Conservation (phyloP, 2,888 invertebrate genomes). For the Carpatolechia fugitivella region DNA sequence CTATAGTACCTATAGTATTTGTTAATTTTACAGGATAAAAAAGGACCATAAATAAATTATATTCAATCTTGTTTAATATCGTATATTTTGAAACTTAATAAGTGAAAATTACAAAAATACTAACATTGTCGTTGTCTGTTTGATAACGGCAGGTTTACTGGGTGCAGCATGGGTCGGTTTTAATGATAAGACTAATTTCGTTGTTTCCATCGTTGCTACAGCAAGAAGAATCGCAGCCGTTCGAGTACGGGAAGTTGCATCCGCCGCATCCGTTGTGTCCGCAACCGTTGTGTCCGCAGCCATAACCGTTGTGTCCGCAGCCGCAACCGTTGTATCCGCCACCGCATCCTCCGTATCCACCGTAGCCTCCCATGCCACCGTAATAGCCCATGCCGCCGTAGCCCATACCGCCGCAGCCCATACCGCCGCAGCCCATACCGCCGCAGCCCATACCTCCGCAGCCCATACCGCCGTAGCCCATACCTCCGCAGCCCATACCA, state of each 20-base stretch:
- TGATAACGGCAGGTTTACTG: too few relatives aligned
- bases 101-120: too few relatives aligned
- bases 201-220: not conserved
- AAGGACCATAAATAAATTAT: too few relatives aligned
- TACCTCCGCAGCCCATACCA: slow-evolving; percentile 15
- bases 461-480: slow-evolving; percentile 16
- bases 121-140: not conserved
- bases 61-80: too few relatives aligned
- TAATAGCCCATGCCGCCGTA: slow-evolving; percentile 13
- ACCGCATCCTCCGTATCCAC: slow-evolving; percentile 10
- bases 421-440: slow-evolving; percentile 8
- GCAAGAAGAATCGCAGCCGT: not conserved
- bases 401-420: too few relatives aligned
- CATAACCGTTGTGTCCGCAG: slow-evolving; percentile 11
- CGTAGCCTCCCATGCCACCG: slow-evolving; percentile 18
- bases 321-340: slow-evolving; percentile 17
- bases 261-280: not conserved
- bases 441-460: too few relatives aligned
- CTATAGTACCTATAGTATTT: too few relatives aligned
- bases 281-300: not conserved
- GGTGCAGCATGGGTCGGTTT: slow-evolving; percentile 17
- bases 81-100: too few relatives aligned
- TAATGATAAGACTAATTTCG: slow-evolving; percentile 21
- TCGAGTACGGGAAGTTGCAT: not conserved
- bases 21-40: too few relatives aligned